A percentile compares a stretch with the other conserved stretches of the same genome.
Conservation (phyloP, 2,797 vertebrate genomes). For the Apogon hyalosoma region DNA sequence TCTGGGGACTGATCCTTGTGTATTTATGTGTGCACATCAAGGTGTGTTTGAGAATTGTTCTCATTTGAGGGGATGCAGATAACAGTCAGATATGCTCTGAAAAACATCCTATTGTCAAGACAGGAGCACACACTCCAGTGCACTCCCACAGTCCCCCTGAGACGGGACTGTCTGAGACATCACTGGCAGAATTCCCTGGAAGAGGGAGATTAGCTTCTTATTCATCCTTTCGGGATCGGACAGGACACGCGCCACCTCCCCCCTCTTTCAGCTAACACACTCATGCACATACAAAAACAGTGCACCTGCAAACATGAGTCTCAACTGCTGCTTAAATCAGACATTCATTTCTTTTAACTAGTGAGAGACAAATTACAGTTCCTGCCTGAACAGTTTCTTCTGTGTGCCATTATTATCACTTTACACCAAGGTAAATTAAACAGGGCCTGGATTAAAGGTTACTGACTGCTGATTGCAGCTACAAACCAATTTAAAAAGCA, state of each 20-base stretch:
- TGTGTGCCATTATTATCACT: not conserved
- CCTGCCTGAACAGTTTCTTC: constrained; percentile 26
- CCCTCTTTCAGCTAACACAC: constrained; percentile 52
- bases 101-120: constrained; percentile 51
- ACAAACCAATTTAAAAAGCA: not conserved
- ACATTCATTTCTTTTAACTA: constrained; percentile 62
- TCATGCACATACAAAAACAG: constrained; percentile 56
- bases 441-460: no score
- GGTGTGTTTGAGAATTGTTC: constrained; percentile 29
- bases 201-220: constrained; percentile 79
- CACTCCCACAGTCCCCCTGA: constrained; percentile 64
- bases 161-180: constrained; percentile 64
- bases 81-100: constrained; percentile 54
- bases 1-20: not conserved
- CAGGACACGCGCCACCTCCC: constrained; percentile 58
- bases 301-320: constrained; percentile 38
- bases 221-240: constrained; percentile 77
- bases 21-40: constrained; percentile 14
- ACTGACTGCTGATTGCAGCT: not conserved
- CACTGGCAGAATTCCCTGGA: constrained; percentile 70
- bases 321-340: constrained; percentile 60
- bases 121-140: constrained; percentile 48
- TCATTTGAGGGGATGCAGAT: constrained; percentile 47
- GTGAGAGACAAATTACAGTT: constrained; percentile 56
- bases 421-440: not conserved